These are phyloP conservation scores for Drosophila orosa DNA, from an alignment of 1,140 invertebrate genomes.

Conservation along the genomic window DNA sequence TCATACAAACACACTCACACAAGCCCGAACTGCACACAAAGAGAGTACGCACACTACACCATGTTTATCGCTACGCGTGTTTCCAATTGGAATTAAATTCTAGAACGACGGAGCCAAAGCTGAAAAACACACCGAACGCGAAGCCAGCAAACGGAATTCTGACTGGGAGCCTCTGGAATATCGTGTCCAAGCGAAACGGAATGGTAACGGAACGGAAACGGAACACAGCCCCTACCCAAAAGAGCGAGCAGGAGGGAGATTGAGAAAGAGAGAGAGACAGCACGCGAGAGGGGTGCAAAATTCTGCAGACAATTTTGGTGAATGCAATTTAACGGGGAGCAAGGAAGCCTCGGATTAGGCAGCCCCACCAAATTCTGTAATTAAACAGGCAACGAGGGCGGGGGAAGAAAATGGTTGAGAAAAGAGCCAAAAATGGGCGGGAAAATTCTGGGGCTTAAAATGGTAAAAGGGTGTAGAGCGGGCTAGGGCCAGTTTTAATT, in stretches of 20 bases:
- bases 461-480: background rate
- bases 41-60: constrained; percentile 4
- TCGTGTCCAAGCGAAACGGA: constrained; percentile 48
- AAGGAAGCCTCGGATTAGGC: constrained; percentile 29
- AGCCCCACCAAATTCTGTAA: constrained; percentile 54
- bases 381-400: constrained; percentile 50
- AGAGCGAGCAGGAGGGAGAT: constrained; percentile 1
- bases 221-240: constrained; percentile 36
- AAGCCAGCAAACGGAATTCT: constrained; percentile 72
- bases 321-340: constrained; percentile 33
- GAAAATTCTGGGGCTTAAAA: background rate
- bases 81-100: constrained; percentile 57
- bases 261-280: constrained; percentile 2
- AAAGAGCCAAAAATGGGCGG: constrained; percentile 16
- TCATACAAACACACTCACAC: constrained; percentile 19
- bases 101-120: constrained; percentile 18
- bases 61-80: constrained; percentile 28
- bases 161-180: constrained; percentile 56
- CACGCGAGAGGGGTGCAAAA: background rate
- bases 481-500: constrained; percentile 67
- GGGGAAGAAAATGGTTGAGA: constrained; percentile 1
- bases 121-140: constrained; percentile 67
- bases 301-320: constrained; percentile 30
- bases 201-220: constrained; percentile 39
- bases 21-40: constrained; percentile 17